Base-by-base conservation (phyloP, 2,797 vertebrate species). In the Pangasius macronema region DNA sequence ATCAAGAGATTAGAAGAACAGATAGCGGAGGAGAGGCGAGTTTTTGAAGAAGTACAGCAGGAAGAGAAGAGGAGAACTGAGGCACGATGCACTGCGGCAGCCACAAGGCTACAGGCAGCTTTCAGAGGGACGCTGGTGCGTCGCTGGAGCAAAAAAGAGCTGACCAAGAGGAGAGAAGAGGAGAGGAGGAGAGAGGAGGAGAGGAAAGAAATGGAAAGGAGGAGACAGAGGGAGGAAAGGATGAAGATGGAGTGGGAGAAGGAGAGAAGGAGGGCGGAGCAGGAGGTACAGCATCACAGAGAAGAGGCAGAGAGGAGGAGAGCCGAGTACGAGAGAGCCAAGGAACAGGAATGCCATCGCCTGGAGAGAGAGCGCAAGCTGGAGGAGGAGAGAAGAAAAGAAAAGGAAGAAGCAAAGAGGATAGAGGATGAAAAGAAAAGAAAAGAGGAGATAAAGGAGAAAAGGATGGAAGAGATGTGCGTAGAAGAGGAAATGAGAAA, bases 11-110 rank as follows among this genome's bases (percentile, higher is more conserved):
- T 98, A 82, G 93, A 96, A 81, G 90, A 94, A 86, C 94, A 94
- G 93, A 94, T 98, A 85, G 92, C 96, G 84, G 93, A 96, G 77
- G 96, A 97, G 90, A 95, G 91, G 91, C 94, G 42, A 73, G 85
- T 33, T 18, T 94, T 93, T 90, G 93, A 96, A 89, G 91, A 96
- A 33, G 87, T 94, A 51, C 95, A 95, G 90, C 91, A 92, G 87
- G 92, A 95, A 92, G 92, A 94, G 90, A 92, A 82, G 42, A 89
- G 88, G 73, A 90, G 89, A 59, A 89, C 88, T 82, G 79, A 92
- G 86, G 91, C 95, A 84, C 67, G 92, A 22, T 85, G 68, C 30
- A 87, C 91, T 90, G 88, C 53, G 83, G 95, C 97, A 30, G 96
- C 96, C 76, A 82, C 94, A 77, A 95, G 90, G 93, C 95, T 97